A percentile compares a stretch with the other conserved stretches of the same genome.
phyloP scores from a whole-genome alignment of 2,113 vertebrate genomes.

The Opisthocomus hoazin region DNA sequence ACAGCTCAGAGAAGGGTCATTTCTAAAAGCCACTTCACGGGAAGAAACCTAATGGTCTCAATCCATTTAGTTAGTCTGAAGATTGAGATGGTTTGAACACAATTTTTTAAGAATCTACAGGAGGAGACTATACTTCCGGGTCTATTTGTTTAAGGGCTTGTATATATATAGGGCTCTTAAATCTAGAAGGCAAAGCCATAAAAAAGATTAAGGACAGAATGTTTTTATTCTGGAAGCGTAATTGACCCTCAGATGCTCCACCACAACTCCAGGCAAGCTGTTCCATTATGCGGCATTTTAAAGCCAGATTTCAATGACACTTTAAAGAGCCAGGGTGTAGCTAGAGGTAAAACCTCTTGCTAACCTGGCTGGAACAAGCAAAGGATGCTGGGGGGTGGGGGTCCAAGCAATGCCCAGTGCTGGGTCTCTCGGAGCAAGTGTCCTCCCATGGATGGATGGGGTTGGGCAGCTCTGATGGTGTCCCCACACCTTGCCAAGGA shows the following conservation, averaged over 20 bases:
- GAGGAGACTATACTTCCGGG: slow-evolving; percentile 1
- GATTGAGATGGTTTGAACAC: slow-evolving; percentile 17
- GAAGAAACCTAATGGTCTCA: neutral
- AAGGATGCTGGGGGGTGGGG: neutral
- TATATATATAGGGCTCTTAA: slow-evolving; percentile 27
- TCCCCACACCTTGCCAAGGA: neutral
- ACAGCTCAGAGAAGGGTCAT: neutral
- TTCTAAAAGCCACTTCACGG: slow-evolving; percentile 33
- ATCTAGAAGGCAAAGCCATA: slow-evolving; percentile 10
- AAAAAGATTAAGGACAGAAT: slow-evolving; percentile 27
- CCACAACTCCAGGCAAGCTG: neutral
- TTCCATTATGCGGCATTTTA: neutral
- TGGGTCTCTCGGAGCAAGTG: neutral
- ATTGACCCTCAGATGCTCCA: neutral
- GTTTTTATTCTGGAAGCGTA: neutral
- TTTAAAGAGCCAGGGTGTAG: neutral
- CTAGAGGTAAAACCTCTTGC: neutral
- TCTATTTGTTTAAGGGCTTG: slow-evolving; percentile 46
- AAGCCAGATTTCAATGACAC: neutral
- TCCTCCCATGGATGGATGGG: neutral
- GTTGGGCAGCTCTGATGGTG: neutral
- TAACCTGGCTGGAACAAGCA: neutral
- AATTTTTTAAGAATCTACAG: neutral
- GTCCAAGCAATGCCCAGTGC: neutral
- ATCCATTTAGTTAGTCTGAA: slow-evolving; percentile 9